Evolutionary conservation across 2,797 vertebrate genomes (phyloP).

Genomic region (Phrynocephalus guinanensis): DNA sequence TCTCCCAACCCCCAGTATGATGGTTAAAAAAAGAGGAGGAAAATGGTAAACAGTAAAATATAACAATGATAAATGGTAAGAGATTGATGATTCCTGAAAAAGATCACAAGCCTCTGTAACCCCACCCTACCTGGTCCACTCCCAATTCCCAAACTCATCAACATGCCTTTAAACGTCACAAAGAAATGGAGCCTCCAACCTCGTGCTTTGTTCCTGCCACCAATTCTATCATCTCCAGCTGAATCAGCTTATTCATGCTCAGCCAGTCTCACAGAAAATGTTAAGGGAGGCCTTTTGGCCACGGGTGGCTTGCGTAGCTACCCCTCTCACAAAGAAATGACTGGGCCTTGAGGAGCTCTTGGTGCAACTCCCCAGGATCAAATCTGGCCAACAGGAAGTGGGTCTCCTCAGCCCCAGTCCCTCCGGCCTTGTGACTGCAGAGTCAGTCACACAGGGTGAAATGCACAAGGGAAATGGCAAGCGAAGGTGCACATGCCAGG

Average conservation of each 20-base stretch:
- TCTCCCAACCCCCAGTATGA: background rate
- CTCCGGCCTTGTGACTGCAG: background rate
- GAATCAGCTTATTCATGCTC: background rate
- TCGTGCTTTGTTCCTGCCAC: background rate
- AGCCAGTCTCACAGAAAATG: background rate
- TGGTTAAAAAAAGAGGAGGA: background rate
- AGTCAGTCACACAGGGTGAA: background rate
- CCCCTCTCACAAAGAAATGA: background rate
- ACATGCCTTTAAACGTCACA: background rate
- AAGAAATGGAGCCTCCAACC: background rate
- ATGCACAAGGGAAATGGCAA: background rate
- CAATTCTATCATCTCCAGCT: background rate
- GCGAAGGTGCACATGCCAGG: background rate
- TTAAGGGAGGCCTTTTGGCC: background rate
- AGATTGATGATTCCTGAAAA: background rate
- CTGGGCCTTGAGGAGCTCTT: background rate
- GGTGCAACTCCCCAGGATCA: background rate
- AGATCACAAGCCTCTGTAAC: background rate
- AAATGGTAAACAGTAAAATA: background rate
- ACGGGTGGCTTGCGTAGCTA: background rate
- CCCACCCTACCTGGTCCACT: background rate
- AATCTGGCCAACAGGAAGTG: background rate
- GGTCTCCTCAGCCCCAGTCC: background rate
- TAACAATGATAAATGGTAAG: background rate
- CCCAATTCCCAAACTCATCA: background rate